Conservation (phyloP, 2,888 invertebrate genomes). For the Frankliniella fusca region DNA sequence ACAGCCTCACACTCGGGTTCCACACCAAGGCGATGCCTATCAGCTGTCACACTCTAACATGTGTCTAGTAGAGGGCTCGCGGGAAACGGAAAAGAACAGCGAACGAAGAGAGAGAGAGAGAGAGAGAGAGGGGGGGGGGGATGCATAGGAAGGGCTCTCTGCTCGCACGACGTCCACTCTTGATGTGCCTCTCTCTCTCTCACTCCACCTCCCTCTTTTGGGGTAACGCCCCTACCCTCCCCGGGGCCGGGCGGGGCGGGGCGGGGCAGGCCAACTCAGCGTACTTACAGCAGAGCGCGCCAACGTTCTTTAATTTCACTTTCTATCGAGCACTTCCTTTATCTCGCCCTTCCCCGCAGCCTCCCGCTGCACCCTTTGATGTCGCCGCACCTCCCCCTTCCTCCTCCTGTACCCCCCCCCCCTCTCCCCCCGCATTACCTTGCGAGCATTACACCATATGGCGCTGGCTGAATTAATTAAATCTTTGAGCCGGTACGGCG, state of each 20-base stretch:
- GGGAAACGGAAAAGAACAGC: too few species aligned
- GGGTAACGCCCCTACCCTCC: neutral
- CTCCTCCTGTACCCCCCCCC: too few species aligned
- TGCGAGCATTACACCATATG: slow-evolving; percentile 19
- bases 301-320: slow-evolving; percentile 23
- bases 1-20: too few species aligned
- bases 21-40: too few species aligned
- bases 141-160: neutral
- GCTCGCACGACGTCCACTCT: neutral
- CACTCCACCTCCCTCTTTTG: too few species aligned
- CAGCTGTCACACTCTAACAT: too few species aligned
- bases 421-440: neutral
- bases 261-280: neutral
- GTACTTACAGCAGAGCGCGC: neutral
- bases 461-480: slow-evolving; percentile 18
- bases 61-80: too few species aligned
- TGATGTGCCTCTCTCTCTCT: neutral
- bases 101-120: neutral
- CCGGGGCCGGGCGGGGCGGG: too few species aligned
- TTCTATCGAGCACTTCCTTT: slow-evolving; percentile 14
- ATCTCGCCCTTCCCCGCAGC: neutral
- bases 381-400: too few species aligned
- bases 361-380: slow-evolving; percentile 20
- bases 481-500: neutral
- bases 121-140: neutral